These are phyloP conservation scores for Zophobas morio DNA, from an alignment of 1,140 invertebrate genomes.

Conservation along the genomic window DNA sequence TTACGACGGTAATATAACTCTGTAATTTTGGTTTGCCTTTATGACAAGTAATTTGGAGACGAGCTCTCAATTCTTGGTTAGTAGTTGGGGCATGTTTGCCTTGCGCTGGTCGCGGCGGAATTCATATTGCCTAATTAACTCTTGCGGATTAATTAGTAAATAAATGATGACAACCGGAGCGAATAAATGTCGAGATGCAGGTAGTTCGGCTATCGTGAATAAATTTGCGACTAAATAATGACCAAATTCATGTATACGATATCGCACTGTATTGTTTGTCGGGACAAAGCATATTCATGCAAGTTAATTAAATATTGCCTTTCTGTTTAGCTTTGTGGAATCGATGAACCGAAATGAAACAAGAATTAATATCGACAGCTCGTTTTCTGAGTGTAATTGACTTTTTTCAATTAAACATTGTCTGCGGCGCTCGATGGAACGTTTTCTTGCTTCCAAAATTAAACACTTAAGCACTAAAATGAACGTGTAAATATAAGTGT, in stretches of 20 bases:
- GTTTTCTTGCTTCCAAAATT: constrained; percentile 7
- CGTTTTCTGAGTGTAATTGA: constrained; percentile 32
- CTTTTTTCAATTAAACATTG: constrained; percentile 21
- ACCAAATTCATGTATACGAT: constrained; percentile 22
- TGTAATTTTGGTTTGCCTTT: constrained; percentile 31
- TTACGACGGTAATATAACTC: constrained; percentile 22
- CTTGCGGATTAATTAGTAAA: constrained; percentile 44
- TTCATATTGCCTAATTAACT: constrained; percentile 41
- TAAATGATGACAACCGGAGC: constrained; percentile 15
- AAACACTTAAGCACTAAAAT: constrained; percentile 32
- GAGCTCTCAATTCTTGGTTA: constrained; percentile 27
- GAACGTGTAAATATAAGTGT: constrained; percentile 39
- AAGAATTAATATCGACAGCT: constrained; percentile 25
- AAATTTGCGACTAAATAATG: constrained; percentile 33
- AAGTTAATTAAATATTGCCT: constrained; percentile 46
- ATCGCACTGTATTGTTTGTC: constrained; percentile 24
- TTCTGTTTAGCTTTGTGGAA: constrained; percentile 41
- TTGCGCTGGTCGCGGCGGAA: not conserved
- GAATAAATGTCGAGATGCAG: not conserved
- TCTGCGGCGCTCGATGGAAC: not conserved
- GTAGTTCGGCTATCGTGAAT: constrained; percentile 10
- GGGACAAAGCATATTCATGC: constrained; percentile 46
- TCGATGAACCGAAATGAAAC: constrained; percentile 39
- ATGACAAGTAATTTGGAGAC: constrained; percentile 25
- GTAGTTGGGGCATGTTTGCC: constrained; percentile 24